phyloP scores from a whole-genome alignment of 2,797 vertebrate species.

The Ptychadena robeensis region DNA sequence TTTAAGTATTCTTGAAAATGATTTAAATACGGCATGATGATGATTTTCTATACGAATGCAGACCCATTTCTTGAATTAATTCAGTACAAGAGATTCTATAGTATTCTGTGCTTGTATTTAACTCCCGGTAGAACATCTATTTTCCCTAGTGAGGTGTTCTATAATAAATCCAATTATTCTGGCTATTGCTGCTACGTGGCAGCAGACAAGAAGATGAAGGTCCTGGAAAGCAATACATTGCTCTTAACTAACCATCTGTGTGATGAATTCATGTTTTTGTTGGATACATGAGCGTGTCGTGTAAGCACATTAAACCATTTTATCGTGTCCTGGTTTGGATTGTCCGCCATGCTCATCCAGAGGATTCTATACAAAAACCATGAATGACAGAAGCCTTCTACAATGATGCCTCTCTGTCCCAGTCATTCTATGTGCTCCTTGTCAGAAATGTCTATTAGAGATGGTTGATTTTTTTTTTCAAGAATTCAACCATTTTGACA shows the following conservation, averaged over 20 bases:
- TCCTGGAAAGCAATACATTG: conserved; percentile 40
- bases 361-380: background rate
- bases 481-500: too few relatives aligned
- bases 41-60: background rate
- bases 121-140: conserved; percentile 10
- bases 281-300: conserved; percentile 9
- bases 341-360: conserved; percentile 6
- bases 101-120: background rate
- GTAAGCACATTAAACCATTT: conserved; percentile 44
- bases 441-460: too few relatives aligned
- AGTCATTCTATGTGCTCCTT: too few relatives aligned
- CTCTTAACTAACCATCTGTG: conserved; percentile 43
- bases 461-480: too few relatives aligned
- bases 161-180: conserved; percentile 37
- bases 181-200: conserved; percentile 17
- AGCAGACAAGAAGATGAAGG: conserved; percentile 32
- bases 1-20: background rate
- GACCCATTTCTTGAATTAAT: background rate
- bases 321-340: background rate
- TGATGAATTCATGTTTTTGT: conserved; percentile 48
- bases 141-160: conserved; percentile 11
- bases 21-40: background rate
- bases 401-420: too few relatives aligned
- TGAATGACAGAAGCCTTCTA: too few relatives aligned
- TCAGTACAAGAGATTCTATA: background rate